These are phyloP conservation scores for Cervus canadensis DNA, from an alignment of 2,113 vertebrate species.

Conservation along the genomic window DNA sequence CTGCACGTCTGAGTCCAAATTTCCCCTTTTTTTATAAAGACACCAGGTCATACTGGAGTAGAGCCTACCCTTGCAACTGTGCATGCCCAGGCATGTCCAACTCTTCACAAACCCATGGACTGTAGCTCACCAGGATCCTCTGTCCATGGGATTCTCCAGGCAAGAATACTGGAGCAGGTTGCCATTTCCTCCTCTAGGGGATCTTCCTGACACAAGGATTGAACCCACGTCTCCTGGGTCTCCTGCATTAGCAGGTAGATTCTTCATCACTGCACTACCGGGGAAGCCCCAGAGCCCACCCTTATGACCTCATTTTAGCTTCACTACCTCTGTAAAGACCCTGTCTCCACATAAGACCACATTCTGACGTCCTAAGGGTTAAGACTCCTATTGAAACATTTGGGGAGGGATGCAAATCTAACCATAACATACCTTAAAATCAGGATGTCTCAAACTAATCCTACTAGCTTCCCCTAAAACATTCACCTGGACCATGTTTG, in stretches of 20 bases:
- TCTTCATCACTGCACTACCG: not conserved
- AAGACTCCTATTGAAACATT: not conserved
- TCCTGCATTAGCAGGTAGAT: not conserved
- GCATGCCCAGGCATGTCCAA: not conserved
- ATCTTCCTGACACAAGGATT: not conserved
- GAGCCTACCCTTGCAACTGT: not conserved
- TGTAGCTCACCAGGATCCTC: not conserved
- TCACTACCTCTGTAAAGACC: not conserved
- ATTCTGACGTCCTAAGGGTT: not conserved
- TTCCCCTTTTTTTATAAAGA: not conserved
- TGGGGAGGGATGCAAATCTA: too few relatives aligned
- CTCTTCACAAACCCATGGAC: not conserved
- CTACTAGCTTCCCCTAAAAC: not conserved
- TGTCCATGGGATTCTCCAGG: not conserved
- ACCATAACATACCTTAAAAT: not conserved
- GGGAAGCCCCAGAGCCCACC: not conserved
- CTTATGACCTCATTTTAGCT: not conserved
- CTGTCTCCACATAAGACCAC: not conserved
- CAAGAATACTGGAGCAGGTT: not conserved
- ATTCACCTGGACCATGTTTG: not conserved
- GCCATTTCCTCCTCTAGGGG: not conserved
- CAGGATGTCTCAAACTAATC: not conserved
- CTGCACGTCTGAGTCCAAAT: not conserved
- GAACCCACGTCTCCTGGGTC: not conserved
- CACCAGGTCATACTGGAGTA: too few relatives aligned